Conservation (phyloP, 2,888 invertebrate species). For the Halictus quadricinctus region DNA sequence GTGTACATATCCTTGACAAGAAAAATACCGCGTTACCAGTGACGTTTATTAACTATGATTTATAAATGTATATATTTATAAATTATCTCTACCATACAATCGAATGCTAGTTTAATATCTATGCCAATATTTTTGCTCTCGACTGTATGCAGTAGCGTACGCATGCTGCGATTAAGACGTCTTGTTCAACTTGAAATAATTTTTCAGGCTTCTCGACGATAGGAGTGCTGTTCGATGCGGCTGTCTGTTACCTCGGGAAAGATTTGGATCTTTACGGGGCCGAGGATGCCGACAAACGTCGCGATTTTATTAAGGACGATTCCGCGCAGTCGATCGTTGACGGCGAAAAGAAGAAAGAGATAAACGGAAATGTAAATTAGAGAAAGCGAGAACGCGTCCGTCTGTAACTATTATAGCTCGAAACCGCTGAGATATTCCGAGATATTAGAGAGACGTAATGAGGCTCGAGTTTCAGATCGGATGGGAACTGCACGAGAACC, state of each 20-base stretch:
- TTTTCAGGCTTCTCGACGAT: constrained; percentile 84
- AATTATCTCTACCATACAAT: too few species aligned
- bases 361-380: constrained; percentile 66
- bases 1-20: too few species aligned
- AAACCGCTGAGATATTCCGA: constrained; percentile 14
- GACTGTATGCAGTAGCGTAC: background rate
- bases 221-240: constrained; percentile 85
- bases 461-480: constrained; percentile 4
- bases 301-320: constrained; percentile 73
- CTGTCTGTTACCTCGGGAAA: constrained; percentile 85
- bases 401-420: constrained; percentile 31
- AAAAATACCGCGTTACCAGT: too few species aligned
- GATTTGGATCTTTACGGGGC: constrained; percentile 85
- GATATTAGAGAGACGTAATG: constrained; percentile 11
- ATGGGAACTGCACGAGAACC: constrained; percentile 28
- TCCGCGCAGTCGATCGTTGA: constrained; percentile 29
- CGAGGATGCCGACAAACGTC: constrained; percentile 74
- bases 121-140: background rate
- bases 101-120: background rate
- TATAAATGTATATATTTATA: too few species aligned
- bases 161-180: background rate
- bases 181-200: background rate
- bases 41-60: too few species aligned
- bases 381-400: constrained; percentile 31
- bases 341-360: constrained; percentile 54